Evolutionary conservation across 1,140 invertebrate genomes (phyloP).

Genomic region (Microvelia longipes): DNA sequence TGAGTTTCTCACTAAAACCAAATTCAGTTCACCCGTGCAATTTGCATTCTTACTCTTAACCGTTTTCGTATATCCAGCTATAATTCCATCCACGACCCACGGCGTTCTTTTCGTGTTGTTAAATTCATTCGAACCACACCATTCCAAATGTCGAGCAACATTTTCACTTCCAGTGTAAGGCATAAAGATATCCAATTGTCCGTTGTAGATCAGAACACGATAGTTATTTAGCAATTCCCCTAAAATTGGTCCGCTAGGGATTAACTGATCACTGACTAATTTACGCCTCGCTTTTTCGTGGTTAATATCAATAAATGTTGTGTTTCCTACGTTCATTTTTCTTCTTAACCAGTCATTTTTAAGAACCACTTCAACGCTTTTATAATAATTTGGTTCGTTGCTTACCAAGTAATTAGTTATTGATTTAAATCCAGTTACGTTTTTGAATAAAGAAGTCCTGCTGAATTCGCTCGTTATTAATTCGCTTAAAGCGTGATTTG

Average conservation of each 20-base stretch:
- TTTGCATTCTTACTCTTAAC: background rate
- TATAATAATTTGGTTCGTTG: background rate
- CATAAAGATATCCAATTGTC: constrained; percentile 71
- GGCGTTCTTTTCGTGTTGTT: constrained; percentile 37
- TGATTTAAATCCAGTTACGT: constrained; percentile 55
- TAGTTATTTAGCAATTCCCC: constrained; percentile 48
- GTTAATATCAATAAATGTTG: constrained; percentile 30
- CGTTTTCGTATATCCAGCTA: constrained; percentile 16
- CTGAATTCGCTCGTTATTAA: background rate
- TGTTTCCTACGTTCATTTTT: constrained; percentile 68
- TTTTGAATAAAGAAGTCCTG: constrained; percentile 24
- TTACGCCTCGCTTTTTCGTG: constrained; percentile 43
- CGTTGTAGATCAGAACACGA: constrained; percentile 63
- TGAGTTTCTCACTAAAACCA: constrained; percentile 42
- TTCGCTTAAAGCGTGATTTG: background rate
- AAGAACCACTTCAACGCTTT: constrained; percentile 37
- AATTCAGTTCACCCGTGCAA: constrained; percentile 33
- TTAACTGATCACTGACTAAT: constrained; percentile 63
- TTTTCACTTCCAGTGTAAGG: constrained; percentile 60
- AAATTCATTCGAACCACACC: constrained; percentile 47
- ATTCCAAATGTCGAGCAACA: constrained; percentile 43
- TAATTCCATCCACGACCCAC: constrained; percentile 9
- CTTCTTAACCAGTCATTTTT: constrained; percentile 31
- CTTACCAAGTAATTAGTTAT: constrained; percentile 61
- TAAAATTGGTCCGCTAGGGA: constrained; percentile 60